Conservation (phyloP, 2,113 vertebrate genomes). For the Peromyscus maniculatus region DNA sequence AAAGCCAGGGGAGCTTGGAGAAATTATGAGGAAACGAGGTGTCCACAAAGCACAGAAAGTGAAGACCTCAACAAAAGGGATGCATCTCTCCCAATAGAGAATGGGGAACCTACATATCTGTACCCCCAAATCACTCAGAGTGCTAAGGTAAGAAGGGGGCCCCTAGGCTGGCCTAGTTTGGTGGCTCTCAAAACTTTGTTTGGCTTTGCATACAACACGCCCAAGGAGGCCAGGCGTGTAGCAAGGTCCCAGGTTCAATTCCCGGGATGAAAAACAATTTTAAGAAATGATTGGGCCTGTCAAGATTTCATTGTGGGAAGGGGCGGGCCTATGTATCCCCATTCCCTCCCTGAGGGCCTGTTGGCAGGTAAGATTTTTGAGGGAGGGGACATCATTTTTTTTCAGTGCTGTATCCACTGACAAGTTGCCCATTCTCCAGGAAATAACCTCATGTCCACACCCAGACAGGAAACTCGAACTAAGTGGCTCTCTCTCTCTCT, state of each 20-base stretch:
- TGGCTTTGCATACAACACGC: not conserved
- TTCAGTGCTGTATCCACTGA: not conserved
- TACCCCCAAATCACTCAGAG: not conserved
- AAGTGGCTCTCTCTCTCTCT: no score
- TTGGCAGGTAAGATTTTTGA: not conserved
- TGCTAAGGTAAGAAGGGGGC: not conserved
- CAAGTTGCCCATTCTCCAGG: no score
- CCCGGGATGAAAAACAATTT: not conserved
- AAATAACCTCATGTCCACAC: not conserved
- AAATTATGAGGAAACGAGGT: not conserved
- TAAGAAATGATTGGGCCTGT: not conserved
- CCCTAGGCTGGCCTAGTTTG: accelerated
- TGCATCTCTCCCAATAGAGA: not conserved
- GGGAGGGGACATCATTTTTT: not conserved
- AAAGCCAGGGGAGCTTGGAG: not conserved
- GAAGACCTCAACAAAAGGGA: not conserved
- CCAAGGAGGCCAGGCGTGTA: not conserved
- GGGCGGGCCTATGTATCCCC: not conserved
- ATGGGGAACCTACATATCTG: not conserved
- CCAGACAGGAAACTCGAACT: not conserved
- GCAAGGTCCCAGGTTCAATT: not conserved
- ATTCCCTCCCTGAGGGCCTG: not conserved
- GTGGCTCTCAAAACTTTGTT: not conserved
- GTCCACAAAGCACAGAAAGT: not conserved
- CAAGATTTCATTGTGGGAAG: no score